These are phyloP conservation scores for Laspeyria flexula DNA, from an alignment of 2,888 invertebrate species.

Conservation along the genomic window DNA sequence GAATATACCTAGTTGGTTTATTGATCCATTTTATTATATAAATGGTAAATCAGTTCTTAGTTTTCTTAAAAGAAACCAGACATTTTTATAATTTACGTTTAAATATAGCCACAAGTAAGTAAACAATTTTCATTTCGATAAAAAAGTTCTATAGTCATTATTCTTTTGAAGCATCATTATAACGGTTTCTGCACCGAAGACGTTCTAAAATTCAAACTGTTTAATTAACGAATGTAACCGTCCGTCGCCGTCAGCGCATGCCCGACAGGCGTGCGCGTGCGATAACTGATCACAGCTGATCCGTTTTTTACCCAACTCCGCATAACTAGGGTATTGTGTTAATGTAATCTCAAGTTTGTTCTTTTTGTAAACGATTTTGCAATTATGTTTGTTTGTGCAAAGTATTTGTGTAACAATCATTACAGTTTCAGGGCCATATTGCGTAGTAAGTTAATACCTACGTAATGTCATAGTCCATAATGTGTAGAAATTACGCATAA, in stretches of 20 bases:
- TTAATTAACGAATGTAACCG: constrained; percentile 56
- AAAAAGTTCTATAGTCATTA: background rate
- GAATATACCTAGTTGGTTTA: too few species aligned
- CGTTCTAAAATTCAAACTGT: constrained; percentile 37
- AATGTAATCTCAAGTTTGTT: constrained; percentile 19
- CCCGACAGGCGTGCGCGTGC: constrained; percentile 57
- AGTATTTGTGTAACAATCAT: constrained; percentile 3
- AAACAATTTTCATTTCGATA: too few species aligned
- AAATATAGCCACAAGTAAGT: too few species aligned
- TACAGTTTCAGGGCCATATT: constrained; percentile 5
- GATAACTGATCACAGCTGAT: constrained; percentile 64
- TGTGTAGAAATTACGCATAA: background rate
- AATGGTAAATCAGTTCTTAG: too few species aligned
- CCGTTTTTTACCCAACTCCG: constrained; percentile 33
- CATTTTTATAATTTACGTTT: too few species aligned
- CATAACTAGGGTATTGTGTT: constrained; percentile 40
- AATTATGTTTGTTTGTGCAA: constrained; percentile 2
- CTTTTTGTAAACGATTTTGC: constrained; percentile 9
- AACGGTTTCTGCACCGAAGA: constrained; percentile 44
- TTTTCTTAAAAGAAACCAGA: too few species aligned
- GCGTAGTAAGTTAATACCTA: constrained; percentile 1
- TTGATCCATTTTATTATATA: too few species aligned
- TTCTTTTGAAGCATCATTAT: constrained; percentile 10
- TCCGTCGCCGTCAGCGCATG: constrained; percentile 62
- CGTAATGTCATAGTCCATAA: background rate